Base-by-base conservation (phyloP, 2,113 vertebrate species). In the Lasiurus borealis region DNA sequence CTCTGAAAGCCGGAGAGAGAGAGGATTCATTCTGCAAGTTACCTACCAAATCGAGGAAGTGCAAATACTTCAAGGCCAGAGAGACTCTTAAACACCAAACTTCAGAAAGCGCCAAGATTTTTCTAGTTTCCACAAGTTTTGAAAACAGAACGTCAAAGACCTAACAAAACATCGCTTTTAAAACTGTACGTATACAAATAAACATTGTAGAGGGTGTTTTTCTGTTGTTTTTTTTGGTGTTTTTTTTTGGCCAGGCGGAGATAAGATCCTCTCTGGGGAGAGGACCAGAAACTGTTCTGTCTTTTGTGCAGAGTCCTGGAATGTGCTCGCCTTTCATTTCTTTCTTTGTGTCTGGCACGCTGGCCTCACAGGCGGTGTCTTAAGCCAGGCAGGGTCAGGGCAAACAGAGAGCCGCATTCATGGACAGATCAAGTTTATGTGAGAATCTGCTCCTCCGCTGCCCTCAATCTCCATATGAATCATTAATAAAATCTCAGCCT, bases 401-500 rank as follows among this genome's bases (percentile, higher is more conserved):
- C 98, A 99, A 99, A 99, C 99, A 99, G 99, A 99, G 99, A 98
- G 98, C 98, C 97, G 99, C 98, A 99, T 99, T 99, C 99, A 99
- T 99, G 98, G 98, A 99, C 99, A 99, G 98, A 99, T 99, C 99
- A 99, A 99, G 99, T 99, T 99, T 99, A 99, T 99, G 99, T 99
- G 99, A 99, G 99, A 99, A 99, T 99, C 99, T 99, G 99, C 98
- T 99, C 99, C 99, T 98, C 98, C 97, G 97, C 98, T 99, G 99
- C 98, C 99, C 99, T 98, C 97, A 97, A 99, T 99, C 99, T 99
- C 99, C 99, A 99, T 99, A 99, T 99, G 99, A 99, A 99, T 99
- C 99, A 99, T 99, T 99, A 99, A 99, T 98, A 99, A 99, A 99
- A 99, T 98, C 99, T 97, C 98, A 98, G 98, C 97, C 98, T 99